A percentile compares a stretch with the other conserved stretches of the same genome.
phyloP scores from a whole-genome alignment of 2,113 vertebrate genomes.

The Myrmophylax atrothorax region DNA sequence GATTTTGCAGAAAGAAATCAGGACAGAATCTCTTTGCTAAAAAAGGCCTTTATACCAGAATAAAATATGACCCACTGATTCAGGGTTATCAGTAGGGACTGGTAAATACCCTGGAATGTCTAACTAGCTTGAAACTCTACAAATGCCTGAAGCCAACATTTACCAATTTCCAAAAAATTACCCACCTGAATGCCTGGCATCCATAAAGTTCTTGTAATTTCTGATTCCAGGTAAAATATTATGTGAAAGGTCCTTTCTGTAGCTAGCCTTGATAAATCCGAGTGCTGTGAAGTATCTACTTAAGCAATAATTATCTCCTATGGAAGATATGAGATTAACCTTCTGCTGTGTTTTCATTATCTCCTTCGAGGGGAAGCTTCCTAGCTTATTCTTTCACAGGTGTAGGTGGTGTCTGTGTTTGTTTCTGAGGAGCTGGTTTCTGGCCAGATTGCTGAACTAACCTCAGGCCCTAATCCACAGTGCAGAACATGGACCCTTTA shows the following conservation, averaged over 20 bases:
- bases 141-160: constrained; percentile 7
- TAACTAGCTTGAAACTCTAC: constrained; percentile 6
- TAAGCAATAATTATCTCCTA: background rate
- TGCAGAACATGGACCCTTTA: background rate
- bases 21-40: background rate
- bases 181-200: constrained; percentile 13
- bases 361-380: background rate
- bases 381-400: background rate
- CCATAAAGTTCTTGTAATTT: constrained; percentile 14
- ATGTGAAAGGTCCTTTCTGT: background rate
- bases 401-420: background rate
- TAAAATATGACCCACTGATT: background rate
- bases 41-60: background rate
- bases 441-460: background rate
- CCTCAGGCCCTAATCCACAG: background rate
- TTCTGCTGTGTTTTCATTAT: background rate
- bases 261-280: background rate
- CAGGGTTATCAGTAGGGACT: constrained; percentile 14
- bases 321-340: background rate
- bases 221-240: constrained; percentile 46
- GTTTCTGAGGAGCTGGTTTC: background rate
- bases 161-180: constrained; percentile 15
- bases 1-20: background rate
- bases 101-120: constrained; percentile 23
- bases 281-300: background rate